Conservation (phyloP, 2,888 invertebrate species). For the Bugulina stolonifera region DNA sequence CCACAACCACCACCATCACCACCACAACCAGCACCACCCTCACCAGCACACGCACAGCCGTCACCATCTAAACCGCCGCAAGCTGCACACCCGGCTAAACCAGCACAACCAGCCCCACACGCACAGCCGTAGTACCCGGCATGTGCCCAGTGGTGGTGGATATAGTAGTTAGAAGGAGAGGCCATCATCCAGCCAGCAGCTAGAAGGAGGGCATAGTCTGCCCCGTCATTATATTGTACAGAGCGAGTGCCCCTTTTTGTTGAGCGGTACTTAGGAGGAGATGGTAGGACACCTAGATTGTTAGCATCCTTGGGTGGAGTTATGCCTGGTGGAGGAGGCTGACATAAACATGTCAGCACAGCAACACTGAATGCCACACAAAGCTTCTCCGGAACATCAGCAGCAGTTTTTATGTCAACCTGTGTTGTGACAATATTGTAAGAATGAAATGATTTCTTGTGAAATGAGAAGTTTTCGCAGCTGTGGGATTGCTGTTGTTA, state of each 20-base stretch:
- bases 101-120: constrained; percentile 38
- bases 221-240: constrained; percentile 38
- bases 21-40: constrained; percentile 29
- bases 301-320: constrained; percentile 3
- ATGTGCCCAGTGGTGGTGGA: constrained; percentile 30
- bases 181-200: constrained; percentile 54
- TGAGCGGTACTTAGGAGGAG: constrained; percentile 15
- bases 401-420: constrained; percentile 25
- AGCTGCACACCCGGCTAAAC: constrained; percentile 33
- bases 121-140: constrained; percentile 31
- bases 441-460: too few relatives aligned
- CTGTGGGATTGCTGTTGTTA: too few relatives aligned
- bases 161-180: constrained; percentile 47
- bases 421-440: too few relatives aligned
- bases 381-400: constrained; percentile 54
- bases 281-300: constrained; percentile 22
- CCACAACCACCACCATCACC: constrained; percentile 29
- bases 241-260: constrained; percentile 32
- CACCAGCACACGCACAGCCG: constrained; percentile 24
- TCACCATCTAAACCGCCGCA: constrained; percentile 24
- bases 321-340: constrained; percentile 47
- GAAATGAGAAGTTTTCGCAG: too few relatives aligned
- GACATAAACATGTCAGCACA: constrained; percentile 56
- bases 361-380: constrained; percentile 54
- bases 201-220: constrained; percentile 47